Conservation (phyloP, 2,113 vertebrate species). For the Baryphthengus martii region DNA sequence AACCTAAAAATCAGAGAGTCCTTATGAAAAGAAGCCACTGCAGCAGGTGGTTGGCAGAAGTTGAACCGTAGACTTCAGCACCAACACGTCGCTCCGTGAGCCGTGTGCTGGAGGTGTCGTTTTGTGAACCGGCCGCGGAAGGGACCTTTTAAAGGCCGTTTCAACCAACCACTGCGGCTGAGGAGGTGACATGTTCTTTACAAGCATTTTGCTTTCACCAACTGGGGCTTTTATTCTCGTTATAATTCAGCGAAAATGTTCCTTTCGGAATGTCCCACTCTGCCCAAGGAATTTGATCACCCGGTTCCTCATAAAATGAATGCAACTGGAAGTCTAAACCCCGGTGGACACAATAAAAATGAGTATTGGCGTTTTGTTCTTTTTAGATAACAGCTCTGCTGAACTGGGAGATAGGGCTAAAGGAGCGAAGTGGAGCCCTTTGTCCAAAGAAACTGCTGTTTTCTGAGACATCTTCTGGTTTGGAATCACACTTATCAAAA, state of each 20-base stretch:
- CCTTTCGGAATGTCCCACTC: background rate
- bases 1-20: background rate
- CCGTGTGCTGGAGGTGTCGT: background rate
- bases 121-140: background rate
- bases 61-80: background rate
- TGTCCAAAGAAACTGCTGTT: background rate
- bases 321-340: background rate
- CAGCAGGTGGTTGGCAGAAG: background rate
- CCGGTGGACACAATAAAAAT: background rate
- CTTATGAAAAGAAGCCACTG: background rate
- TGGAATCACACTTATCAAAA: background rate
- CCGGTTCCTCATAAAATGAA: background rate
- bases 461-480: background rate
- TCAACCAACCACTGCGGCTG: background rate
- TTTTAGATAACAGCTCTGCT: background rate
- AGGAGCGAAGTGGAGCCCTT: background rate
- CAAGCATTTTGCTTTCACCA: slow-evolving; percentile 15
- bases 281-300: background rate
- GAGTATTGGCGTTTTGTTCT: background rate
- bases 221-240: background rate
- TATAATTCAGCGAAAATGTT: background rate
- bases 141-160: background rate
- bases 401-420: background rate
- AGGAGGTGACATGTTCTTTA: slow-evolving; percentile 8
- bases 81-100: background rate